phyloP scores from a whole-genome alignment of 2,888 invertebrate species.

The Drosophila maculinotata region DNA sequence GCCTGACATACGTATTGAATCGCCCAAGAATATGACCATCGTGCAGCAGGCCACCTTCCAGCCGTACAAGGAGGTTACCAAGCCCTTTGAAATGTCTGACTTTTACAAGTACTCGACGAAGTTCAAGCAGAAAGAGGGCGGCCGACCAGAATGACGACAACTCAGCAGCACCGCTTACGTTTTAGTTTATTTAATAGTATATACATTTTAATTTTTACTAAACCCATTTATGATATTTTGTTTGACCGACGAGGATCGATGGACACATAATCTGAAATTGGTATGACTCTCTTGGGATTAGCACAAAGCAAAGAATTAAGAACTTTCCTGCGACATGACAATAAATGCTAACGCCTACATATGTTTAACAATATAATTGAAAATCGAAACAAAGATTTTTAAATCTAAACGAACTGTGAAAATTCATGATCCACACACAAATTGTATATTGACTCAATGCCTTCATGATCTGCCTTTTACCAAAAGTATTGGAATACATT shows the following conservation, averaged over 20 bases:
- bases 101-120: constrained; percentile 99
- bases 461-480: constrained; percentile 49
- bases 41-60: constrained; percentile 95
- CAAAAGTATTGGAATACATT: constrained; percentile 29
- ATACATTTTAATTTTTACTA: constrained; percentile 9
- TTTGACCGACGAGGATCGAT: too few species aligned
- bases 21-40: constrained; percentile 93
- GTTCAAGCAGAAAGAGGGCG: constrained; percentile 89
- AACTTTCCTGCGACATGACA: constrained; percentile 1
- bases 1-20: constrained; percentile 88
- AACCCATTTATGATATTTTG: constrained; percentile 23
- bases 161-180: not conserved
- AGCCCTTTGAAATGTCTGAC: constrained; percentile 99
- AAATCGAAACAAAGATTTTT: not conserved
- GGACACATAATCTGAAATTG: too few species aligned
- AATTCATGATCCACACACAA: constrained; percentile 6
- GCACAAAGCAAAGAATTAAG: too few species aligned
- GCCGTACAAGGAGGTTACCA: constrained; percentile 96
- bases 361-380: constrained; percentile 10
- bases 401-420: constrained; percentile 11
- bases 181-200: constrained; percentile 4
- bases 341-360: constrained; percentile 13
- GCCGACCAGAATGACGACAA: constrained; percentile 66
- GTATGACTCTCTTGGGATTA: too few species aligned
- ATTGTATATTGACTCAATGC: constrained; percentile 41